Evolutionary conservation across 2,888 invertebrate genomes (phyloP), one percentile per base, ranked within the genome.

Genomic region (Standfussiana lucernea): DNA sequence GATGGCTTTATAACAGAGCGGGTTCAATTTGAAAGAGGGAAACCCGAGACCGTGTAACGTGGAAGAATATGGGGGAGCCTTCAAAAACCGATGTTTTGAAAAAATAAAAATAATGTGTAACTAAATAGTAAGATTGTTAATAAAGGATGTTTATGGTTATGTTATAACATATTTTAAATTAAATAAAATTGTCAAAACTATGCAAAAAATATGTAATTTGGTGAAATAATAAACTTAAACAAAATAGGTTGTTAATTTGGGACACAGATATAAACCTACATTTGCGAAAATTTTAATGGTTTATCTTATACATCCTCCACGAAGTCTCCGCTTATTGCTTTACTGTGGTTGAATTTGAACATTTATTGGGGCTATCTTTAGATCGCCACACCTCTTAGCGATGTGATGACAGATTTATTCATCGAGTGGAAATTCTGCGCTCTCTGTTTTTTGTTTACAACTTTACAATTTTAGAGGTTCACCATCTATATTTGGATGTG

Each of bases 401-500:
- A 28, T 32, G 18, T 10, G 18, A 5, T 56, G 7, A 7, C 13
- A n/a, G 13, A 47, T 28, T 21, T 32, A 40, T 47, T 21, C 7
- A 24, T 5, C 0, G 21, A 82, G 53, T 82, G 40, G 72, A 28
- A 45, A 24, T 82, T 70, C 85, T 81, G 68, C 18, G 11, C 0
- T 24, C 2, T 40, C 1, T 37, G 0, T 47, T 21, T 13, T 21
- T 7, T 32, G 24, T 32, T n/a, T 32, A 24, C 6, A 35, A 64
- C n/a, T 64, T 64, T 8, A 40, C 45, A 62, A 40, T 53, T 80
- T 15, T 72, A 67, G 64, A 84, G 75, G 69, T 67, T 75, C 13
- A 37, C 59, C 37, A 37, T 75, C 64, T 74, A 77, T 65, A 86
- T 37, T 67, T 59, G 75, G 73, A 64, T 53, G 64, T 35, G 62